These are phyloP conservation scores for Galeopterus variegatus DNA, from an alignment of 2,113 vertebrate genomes.

Conservation along the genomic window DNA sequence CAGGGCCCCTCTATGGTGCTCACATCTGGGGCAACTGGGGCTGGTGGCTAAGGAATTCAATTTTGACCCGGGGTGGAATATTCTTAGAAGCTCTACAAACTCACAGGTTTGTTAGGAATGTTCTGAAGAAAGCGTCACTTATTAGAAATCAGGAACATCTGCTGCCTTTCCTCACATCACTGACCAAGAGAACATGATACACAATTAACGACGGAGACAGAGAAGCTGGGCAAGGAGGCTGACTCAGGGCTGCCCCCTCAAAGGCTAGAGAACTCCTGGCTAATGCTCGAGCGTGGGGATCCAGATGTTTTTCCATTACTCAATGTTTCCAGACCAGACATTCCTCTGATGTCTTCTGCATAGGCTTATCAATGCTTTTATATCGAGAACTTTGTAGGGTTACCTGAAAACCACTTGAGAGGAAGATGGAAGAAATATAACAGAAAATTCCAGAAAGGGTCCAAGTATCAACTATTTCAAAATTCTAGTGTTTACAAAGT, in stretches of 20 bases:
- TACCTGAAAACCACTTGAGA: constrained; percentile 58
- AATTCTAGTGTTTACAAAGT: constrained; percentile 84
- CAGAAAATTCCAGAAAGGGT: constrained; percentile 47
- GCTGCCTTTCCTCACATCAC: neutral
- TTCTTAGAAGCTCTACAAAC: neutral
- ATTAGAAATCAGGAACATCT: neutral
- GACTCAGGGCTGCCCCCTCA: neutral
- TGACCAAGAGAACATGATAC: neutral
- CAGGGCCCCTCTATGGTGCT: neutral
- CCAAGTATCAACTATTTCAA: constrained; percentile 82
- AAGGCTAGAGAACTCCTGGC: neutral
- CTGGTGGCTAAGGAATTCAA: neutral
- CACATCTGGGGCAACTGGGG: neutral
- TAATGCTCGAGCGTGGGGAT: neutral
- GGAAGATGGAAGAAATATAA: constrained; percentile 70
- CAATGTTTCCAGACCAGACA: neutral
- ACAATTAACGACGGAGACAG: neutral
- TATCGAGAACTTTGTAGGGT: neutral
- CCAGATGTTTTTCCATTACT: neutral
- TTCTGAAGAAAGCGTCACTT: neutral
- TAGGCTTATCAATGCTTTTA: neutral
- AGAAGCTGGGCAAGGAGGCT: neutral
- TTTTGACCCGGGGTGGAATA: neutral
- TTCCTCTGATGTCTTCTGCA: constrained; percentile 11
- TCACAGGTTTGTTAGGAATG: neutral